Base-by-base conservation (phyloP, 2,888 invertebrate genomes). In the Standfussiana lucernea region DNA sequence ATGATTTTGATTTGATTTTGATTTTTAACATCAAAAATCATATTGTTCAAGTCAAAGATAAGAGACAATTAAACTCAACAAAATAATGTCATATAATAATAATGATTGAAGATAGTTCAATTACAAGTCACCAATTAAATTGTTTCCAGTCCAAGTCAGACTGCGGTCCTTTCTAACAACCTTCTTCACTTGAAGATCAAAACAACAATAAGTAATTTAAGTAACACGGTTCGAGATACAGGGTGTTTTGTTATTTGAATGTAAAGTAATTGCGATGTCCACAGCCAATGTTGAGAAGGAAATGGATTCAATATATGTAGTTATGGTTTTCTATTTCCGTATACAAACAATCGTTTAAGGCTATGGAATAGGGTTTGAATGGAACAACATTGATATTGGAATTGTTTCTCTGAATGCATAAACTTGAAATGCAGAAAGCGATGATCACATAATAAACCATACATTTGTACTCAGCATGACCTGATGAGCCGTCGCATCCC, bases 311-410 rank as follows among this genome's bases (percentile, higher is more conserved):
- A 90, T 89, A 90, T 84, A 90, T 89, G 90, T 84, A 87, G 89
- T 88, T 89, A 90, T 81, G 86, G 86, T 86, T 87, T 90, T 90
- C 89, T 89, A 90, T 90, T 91, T 91, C 88, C 87, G 84, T 85
- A 78, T 77, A 75, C 85, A 88, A 85, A 87, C 89, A 83, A 83
- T 83, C 73, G 70, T 74, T 61, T 89, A 85, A 87, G 78, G 73
- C 84, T 76, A 77, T 72, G 18, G 67, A 56, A 71, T 77, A 67
- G 64, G n/a, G 50, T 50, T 69, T 15, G 24, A 4, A 37, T 24
- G 40, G 37, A 73, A 32, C 21, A 35, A n/a, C 13, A 24, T 32
- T 13, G 70, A 75, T 69, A 59, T 64, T 56, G 32, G 64, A 56
- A 8, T 50, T 62, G 47, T 15, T 11, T 56, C 1, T 24, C 35